Percentiles rank a stretch among this genome's conserved stretches.
Evolutionary conservation across 2,888 invertebrate genomes (phyloP).

Genomic region (Yponomeuta plumbellus): DNA sequence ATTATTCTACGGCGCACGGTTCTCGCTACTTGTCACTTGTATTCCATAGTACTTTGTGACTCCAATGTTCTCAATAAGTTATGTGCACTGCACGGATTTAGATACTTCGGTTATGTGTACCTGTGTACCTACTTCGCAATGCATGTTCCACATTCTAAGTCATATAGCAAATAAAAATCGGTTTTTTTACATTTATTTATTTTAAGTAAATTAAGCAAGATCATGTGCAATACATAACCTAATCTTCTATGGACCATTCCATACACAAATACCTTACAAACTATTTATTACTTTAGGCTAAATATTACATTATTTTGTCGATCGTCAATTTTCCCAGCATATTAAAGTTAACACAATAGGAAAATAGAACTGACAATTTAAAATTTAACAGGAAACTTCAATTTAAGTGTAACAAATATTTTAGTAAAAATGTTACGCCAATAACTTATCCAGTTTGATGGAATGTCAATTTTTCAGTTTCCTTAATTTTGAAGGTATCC

Average conservation of each 20-base stretch:
- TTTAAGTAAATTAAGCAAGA: not conserved
- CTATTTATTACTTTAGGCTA: constrained; percentile 2
- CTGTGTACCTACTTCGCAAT: too few relatives aligned
- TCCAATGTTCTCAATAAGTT: too few relatives aligned
- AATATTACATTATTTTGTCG: constrained; percentile 5
- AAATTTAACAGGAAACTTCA: not conserved
- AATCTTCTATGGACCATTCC: constrained; percentile 6
- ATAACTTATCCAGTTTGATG: not conserved
- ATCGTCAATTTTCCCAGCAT: constrained; percentile 3
- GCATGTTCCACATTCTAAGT: not conserved
- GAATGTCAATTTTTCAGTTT: not conserved
- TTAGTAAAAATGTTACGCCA: not conserved
- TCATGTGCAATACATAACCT: constrained; percentile 1
- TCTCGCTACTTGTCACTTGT: too few relatives aligned
- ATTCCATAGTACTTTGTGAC: too few relatives aligned
- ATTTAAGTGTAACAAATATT: not conserved
- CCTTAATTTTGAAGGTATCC: not conserved
- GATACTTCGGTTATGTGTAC: too few relatives aligned
- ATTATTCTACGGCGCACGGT: too few relatives aligned
- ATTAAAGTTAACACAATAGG: constrained; percentile 7
- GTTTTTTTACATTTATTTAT: constrained; percentile 1
- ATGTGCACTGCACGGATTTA: too few relatives aligned
- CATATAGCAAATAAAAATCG: constrained; percentile 25
- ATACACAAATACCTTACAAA: constrained; percentile 6
- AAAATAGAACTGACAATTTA: constrained; percentile 9